A percentile compares a stretch with the other conserved stretches of the same genome.
Evolutionary conservation across 2,113 vertebrate species (phyloP).

Genomic region (Symphodus melops): DNA sequence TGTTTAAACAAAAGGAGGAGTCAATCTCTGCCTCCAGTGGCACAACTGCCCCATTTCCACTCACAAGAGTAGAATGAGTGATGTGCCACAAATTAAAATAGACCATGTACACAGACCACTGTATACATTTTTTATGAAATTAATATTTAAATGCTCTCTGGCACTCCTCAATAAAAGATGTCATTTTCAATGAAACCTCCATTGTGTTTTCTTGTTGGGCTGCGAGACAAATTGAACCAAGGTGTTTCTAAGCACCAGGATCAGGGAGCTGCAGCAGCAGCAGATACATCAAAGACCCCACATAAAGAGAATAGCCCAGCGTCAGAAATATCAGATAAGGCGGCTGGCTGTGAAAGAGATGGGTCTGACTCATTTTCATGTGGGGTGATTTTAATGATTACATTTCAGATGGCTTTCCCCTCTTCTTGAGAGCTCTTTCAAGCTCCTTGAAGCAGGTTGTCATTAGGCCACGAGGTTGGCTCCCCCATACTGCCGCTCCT

Average conservation of each 20-base stretch:
- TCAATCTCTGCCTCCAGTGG: conserved; percentile 75
- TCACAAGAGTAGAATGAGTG: conserved; percentile 72
- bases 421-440: conserved; percentile 70
- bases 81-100: conserved; percentile 84
- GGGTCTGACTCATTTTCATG: conserved; percentile 76
- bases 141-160: conserved; percentile 81
- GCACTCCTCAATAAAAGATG: conserved; percentile 83
- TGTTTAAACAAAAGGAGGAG: conserved; percentile 68
- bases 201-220: conserved; percentile 70
- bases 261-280: conserved; percentile 48
- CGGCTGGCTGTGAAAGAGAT: conserved; percentile 62
- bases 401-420: conserved; percentile 69
- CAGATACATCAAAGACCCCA: conserved; percentile 64
- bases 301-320: conserved; percentile 70
- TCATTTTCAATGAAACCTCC: conserved; percentile 76
- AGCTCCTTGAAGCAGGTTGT: conserved; percentile 75
- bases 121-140: conserved; percentile 84
- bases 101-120: conserved; percentile 76
- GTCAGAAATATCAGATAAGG: conserved; percentile 71
- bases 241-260: conserved; percentile 61
- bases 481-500: conserved; percentile 61
- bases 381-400: conserved; percentile 80
- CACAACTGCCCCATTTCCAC: conserved; percentile 72
- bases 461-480: conserved; percentile 71
- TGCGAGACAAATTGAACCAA: conserved; percentile 61